Evolutionary conservation across 2,888 invertebrate species (phyloP), one percentile per base, ranked within the genome.

Genomic region (Xestia sexstrigata): DNA sequence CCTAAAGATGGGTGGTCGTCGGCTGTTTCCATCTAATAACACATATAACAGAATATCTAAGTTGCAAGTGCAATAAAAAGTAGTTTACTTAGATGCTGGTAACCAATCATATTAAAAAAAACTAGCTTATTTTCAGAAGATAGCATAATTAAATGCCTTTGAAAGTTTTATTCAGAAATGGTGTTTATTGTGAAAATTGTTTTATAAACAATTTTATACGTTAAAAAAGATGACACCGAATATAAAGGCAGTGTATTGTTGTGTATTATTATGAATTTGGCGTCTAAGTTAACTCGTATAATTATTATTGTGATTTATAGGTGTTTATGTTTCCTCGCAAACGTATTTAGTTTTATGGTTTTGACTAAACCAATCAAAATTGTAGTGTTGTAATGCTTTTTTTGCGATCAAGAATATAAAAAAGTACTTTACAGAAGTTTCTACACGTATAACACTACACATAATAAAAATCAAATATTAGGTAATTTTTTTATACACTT

Each of bases 401-500:
- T 52, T 52, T 42, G n/a, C 8, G 23, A n/a, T 23, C n/a, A 11
- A n/a, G 26, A 55, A 30, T 49, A 8, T 55, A 11, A 47, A 26
- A 68, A 30, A 55, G 1, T 13, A 55, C 13, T 15, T 8, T 4
- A 3, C 9, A 17, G 47, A 47, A 17, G 45, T 17, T 26, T 20
- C 1, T 17, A 35, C 9, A n/a, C 6, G 0, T 35, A 35, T 35
- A 3, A 35, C 3, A 35, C n/a, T 0, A 5, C 6, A 39, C 55
- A 35, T 42, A 55, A 65, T 20, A 82, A 71, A 78, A 74, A 82
- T 62, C 17, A 63, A 71, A n/a, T n/a, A 55, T 5, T 55, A 55
- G n/a, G 55, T n/a, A 0, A 79, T 62, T 69, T 69, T 58, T 23
- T 52, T 47, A 58, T 58, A 62, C 3, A n/a, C 1, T 0, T 7